Conservation (phyloP, 2,888 invertebrate genomes). For the Leptinotarsa haldemani region DNA sequence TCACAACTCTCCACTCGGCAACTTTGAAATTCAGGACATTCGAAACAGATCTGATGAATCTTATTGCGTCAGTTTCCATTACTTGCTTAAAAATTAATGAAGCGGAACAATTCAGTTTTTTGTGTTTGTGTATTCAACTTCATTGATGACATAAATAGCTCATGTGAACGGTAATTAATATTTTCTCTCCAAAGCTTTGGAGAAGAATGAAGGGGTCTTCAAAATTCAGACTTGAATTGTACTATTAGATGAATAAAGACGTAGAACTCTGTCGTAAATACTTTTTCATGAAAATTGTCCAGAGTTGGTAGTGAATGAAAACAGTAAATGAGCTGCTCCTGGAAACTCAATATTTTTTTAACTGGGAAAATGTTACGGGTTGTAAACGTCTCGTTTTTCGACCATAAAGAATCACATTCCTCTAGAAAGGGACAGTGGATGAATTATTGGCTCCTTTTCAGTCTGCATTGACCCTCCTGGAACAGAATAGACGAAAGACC, state of each 20-base stretch:
- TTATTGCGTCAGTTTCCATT: constrained; percentile 55
- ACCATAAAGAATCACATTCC: constrained; percentile 12
- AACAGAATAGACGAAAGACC: constrained; percentile 28
- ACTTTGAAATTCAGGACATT: constrained; percentile 3
- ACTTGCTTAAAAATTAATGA: constrained; percentile 53
- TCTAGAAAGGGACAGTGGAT: constrained; percentile 18
- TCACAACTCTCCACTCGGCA: not conserved
- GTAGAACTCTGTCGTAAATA: too few species aligned
- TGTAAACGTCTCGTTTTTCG: not conserved
- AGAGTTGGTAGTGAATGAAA: too few species aligned
- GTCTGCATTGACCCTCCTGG: constrained; percentile 21
- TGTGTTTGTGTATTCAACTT: too few species aligned
- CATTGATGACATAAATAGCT: too few species aligned
- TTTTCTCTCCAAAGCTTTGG: too few species aligned
- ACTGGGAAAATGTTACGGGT: not conserved
- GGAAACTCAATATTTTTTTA: too few species aligned
- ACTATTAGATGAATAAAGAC: too few species aligned
- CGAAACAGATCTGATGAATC: constrained; percentile 49
- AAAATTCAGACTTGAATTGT: too few species aligned
- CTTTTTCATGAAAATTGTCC: too few species aligned
- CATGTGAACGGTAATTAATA: too few species aligned
- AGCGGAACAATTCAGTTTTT: constrained; percentile 34
- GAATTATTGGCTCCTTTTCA: constrained; percentile 32
- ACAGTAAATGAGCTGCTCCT: too few species aligned
- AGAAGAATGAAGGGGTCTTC: too few species aligned